Conservation (phyloP, 2,888 invertebrate genomes). For the Tetragonula carbonaria region DNA sequence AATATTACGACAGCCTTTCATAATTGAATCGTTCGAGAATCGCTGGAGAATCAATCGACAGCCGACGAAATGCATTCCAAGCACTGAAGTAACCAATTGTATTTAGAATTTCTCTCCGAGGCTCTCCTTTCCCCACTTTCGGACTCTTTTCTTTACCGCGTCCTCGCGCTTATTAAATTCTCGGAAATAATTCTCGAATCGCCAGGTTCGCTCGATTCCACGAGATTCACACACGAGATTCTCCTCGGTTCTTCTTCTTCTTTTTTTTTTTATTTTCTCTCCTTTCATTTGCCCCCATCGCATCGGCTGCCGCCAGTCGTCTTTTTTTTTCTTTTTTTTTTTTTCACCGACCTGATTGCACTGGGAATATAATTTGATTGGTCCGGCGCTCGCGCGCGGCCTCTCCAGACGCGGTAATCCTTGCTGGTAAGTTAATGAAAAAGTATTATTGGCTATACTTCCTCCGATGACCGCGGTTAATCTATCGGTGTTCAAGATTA, state of each 20-base stretch:
- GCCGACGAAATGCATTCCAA: slow-evolving; percentile 10
- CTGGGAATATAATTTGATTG: slow-evolving; percentile 83
- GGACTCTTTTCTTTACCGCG: background rate
- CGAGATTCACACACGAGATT: background rate
- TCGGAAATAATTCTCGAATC: slow-evolving; percentile 13
- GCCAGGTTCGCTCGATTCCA: background rate
- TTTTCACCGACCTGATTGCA: slow-evolving; percentile 76
- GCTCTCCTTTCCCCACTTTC: background rate
- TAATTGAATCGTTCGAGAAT: slow-evolving; percentile 40
- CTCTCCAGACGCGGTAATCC: slow-evolving; percentile 78
- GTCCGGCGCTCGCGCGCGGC: slow-evolving; percentile 69
- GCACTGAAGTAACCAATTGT: slow-evolving; percentile 3
- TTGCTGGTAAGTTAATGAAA: slow-evolving; percentile 76
- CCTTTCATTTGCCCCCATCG: slow-evolving; percentile 5
- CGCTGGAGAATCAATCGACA: slow-evolving; percentile 15
- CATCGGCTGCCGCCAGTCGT: background rate
- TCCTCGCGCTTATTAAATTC: slow-evolving; percentile 3
- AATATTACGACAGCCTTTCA: slow-evolving; percentile 32
- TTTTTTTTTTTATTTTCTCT: background rate
- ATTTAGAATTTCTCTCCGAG: slow-evolving; percentile 1
- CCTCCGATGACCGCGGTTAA: slow-evolving; percentile 57
- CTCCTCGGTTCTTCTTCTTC: slow-evolving; percentile 3
- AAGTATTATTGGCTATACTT: slow-evolving; percentile 79
- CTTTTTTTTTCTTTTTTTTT: background rate
- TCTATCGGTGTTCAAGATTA: slow-evolving; percentile 64